Conservation (phyloP, 2,888 invertebrate species). For the Anorthoa munda region DNA sequence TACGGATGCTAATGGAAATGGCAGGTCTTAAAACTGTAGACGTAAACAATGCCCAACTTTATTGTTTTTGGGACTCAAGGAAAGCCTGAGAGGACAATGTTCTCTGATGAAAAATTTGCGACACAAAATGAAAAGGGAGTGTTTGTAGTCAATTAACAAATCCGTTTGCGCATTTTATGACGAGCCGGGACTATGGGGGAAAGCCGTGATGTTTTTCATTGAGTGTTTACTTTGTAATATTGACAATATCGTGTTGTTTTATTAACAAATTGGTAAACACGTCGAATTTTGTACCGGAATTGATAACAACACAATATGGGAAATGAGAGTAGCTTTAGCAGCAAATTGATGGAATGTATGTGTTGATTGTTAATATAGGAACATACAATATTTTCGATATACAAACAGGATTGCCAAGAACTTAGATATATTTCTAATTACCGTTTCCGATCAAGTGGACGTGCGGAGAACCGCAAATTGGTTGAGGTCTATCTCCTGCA, state of each 20-base stretch:
- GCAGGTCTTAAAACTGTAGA: constrained; percentile 75
- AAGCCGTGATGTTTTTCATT: constrained; percentile 50
- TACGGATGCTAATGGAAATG: constrained; percentile 79
- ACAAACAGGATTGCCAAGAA: background rate
- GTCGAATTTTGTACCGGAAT: constrained; percentile 29
- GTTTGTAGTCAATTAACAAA: constrained; percentile 74
- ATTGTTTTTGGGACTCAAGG: constrained; percentile 70
- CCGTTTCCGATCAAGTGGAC: background rate
- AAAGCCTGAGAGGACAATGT: constrained; percentile 52
- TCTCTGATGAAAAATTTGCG: constrained; percentile 68
- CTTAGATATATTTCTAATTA: constrained; percentile 18
- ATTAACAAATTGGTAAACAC: constrained; percentile 53
- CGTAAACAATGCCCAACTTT: constrained; percentile 75
- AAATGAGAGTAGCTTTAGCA: constrained; percentile 10
- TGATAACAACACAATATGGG: constrained; percentile 18
- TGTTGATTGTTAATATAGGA: background rate
- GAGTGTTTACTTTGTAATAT: constrained; percentile 58
- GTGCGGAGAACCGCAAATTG: constrained; percentile 25
- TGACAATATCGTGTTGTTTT: constrained; percentile 56
- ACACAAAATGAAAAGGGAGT: constrained; percentile 66
- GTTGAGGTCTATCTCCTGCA: constrained; percentile 25
- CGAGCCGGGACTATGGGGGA: constrained; percentile 50
- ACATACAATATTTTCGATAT: background rate
- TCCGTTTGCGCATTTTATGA: constrained; percentile 71
- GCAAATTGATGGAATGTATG: constrained; percentile 9